Evolutionary conservation across 2,797 vertebrate genomes (phyloP).

Genomic region (Channa striata): DNA sequence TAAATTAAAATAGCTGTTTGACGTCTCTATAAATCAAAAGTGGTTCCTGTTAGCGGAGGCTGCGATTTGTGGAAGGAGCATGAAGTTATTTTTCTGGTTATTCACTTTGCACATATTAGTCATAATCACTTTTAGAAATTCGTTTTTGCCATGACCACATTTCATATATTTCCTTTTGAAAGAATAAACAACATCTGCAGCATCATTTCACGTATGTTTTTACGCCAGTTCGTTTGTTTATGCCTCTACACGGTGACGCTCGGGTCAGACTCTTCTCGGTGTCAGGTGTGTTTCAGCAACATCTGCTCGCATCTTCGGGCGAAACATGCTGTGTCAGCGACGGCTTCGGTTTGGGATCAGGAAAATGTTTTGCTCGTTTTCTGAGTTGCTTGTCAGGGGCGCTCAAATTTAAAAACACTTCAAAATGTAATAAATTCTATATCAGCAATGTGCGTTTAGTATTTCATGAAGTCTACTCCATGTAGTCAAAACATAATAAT

Average conservation of each 20-base stretch:
- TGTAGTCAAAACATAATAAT: no score
- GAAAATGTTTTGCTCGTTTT: no score
- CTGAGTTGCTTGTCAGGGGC: no score
- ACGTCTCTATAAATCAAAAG: slow-evolving; percentile 34
- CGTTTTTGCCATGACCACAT: neutral
- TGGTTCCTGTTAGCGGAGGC: slow-evolving; percentile 11
- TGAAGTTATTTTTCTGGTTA: neutral
- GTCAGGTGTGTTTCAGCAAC: slow-evolving; percentile 1
- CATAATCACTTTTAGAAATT: neutral
- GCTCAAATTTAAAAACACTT: no score
- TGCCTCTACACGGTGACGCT: neutral
- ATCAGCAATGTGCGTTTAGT: no score
- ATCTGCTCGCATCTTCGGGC: slow-evolving; percentile 13
- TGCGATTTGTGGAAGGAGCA: slow-evolving; percentile 18
- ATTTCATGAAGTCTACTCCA: no score
- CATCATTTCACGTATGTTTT: no score
- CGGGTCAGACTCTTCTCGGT: neutral
- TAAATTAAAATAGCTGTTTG: neutral
- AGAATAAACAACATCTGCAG: no score
- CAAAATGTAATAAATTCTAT: no score
- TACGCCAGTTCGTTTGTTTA: neutral
- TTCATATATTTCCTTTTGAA: no score
- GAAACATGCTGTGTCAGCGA: slow-evolving; percentile 7
- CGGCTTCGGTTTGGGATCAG: slow-evolving; percentile 25
- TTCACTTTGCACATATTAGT: neutral